Conservation (phyloP, 2,797 vertebrate genomes). For the Mormyrus proboscirostris region DNA sequence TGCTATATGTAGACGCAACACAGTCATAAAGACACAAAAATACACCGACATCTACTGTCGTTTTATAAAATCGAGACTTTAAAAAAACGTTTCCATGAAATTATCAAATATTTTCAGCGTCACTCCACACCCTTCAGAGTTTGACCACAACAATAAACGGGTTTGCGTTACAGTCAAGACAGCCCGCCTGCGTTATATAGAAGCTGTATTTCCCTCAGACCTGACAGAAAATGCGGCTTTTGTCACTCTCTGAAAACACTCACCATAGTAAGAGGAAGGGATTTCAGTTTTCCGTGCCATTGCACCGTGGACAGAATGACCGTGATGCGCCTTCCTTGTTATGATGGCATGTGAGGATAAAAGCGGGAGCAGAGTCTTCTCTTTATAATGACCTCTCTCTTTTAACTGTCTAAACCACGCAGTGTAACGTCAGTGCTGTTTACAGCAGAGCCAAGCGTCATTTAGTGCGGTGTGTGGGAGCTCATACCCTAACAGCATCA, state of each 20-base stretch:
- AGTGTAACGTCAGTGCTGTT: constrained; percentile 65
- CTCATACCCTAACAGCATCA: constrained; percentile 21
- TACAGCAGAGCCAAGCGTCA: constrained; percentile 64
- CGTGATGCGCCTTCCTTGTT: constrained; percentile 64
- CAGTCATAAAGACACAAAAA: background rate
- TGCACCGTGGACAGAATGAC: constrained; percentile 49
- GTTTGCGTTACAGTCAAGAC: background rate
- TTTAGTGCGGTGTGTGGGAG: constrained; percentile 51
- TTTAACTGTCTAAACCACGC: constrained; percentile 49
- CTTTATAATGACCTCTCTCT: constrained; percentile 47
- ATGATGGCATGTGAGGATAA: constrained; percentile 71
- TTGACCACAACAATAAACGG: constrained; percentile 4
- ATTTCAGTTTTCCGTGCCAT: constrained; percentile 67
- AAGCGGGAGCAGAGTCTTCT: constrained; percentile 32
- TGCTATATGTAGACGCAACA: background rate
- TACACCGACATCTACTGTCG: background rate
- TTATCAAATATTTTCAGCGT: background rate
- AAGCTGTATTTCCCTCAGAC: background rate
- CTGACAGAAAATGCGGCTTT: constrained; percentile 3
- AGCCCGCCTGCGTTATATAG: background rate
- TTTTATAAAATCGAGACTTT: background rate
- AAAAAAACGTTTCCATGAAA: background rate
- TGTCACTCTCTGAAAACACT: constrained; percentile 35
- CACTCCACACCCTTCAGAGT: background rate
- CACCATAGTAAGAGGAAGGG: constrained; percentile 65